Conservation (phyloP, 2,888 invertebrate genomes). For the Cephus pulcher region DNA sequence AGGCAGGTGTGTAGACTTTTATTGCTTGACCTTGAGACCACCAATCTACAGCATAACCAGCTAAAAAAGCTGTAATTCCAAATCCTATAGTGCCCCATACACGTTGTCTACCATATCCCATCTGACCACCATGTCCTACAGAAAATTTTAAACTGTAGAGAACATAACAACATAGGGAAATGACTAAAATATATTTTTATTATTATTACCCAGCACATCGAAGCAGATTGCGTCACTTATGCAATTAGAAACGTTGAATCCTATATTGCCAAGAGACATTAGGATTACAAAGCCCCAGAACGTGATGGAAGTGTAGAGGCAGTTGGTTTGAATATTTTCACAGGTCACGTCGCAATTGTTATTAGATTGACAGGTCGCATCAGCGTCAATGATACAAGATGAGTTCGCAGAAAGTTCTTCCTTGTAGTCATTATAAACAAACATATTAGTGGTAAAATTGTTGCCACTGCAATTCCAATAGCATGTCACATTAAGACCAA, state of each 20-base stretch:
- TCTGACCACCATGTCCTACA: conserved; percentile 76
- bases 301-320: conserved; percentile 71
- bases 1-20: conserved; percentile 80
- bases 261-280: conserved; percentile 80
- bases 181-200: conserved; percentile 12
- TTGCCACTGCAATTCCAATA: conserved; percentile 41
- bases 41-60: conserved; percentile 78
- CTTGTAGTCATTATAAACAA: conserved; percentile 29
- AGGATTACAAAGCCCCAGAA: conserved; percentile 82
- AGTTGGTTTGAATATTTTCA: conserved; percentile 37
- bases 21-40: conserved; percentile 70
- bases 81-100: conserved; percentile 89
- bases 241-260: conserved; percentile 87
- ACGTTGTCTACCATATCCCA: conserved; percentile 81
- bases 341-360: conserved; percentile 43
- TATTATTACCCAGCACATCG: conserved; percentile 78
- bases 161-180: conserved; percentile 9
- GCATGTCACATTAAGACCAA: conserved; percentile 35
- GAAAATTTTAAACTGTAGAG: conserved; percentile 20
- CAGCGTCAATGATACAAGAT: conserved; percentile 33
- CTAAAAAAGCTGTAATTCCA: conserved; percentile 77
- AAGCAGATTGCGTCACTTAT: conserved; percentile 93
- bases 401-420: conserved; percentile 30
- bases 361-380: conserved; percentile 26
- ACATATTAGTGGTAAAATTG: conserved; percentile 34